Percentiles rank a stretch among this genome's conserved stretches.
These are phyloP conservation scores for Nothobranchius kuhntae DNA, from an alignment of 2,113 vertebrate genomes.

Conservation along the genomic window DNA sequence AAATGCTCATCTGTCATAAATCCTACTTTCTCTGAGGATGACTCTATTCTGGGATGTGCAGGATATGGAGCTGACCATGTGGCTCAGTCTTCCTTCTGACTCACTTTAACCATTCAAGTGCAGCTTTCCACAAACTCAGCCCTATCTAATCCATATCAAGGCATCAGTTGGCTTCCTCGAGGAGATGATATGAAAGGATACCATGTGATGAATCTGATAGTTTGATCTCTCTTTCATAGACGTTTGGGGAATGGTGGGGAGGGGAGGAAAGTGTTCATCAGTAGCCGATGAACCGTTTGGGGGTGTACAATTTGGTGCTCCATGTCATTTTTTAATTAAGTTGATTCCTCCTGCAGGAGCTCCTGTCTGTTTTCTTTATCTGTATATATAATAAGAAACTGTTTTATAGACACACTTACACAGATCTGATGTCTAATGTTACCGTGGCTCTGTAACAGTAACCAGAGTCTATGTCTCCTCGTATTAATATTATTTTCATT, in stretches of 20 bases:
- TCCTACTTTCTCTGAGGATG: constrained; percentile 25
- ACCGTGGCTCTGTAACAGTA: neutral
- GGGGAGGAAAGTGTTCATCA: constrained; percentile 39
- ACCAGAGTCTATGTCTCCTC: neutral
- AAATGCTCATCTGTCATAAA: constrained; percentile 42
- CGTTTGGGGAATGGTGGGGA: neutral
- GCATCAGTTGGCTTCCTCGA: constrained; percentile 32
- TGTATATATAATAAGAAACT: constrained; percentile 4
- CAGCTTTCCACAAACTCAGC: constrained; percentile 56
- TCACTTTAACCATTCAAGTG: constrained; percentile 55
- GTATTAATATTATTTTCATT: constrained; percentile 11
- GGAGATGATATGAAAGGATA: constrained; percentile 51
- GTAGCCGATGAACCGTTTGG: constrained; percentile 38
- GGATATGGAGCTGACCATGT: constrained; percentile 19
- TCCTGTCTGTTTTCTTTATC: constrained; percentile 12
- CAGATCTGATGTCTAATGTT: neutral
- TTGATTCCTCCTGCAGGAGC: constrained; percentile 25
- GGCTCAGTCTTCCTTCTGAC: constrained; percentile 23
- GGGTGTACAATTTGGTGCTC: constrained; percentile 36
- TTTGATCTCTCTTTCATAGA: constrained; percentile 7
- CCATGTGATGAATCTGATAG: constrained; percentile 52
- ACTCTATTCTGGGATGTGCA: constrained; percentile 39
- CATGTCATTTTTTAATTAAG: constrained; percentile 47
- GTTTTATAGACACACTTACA: constrained; percentile 15
- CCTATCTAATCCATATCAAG: constrained; percentile 46